Evolutionary conservation across 2,797 vertebrate species (phyloP), one percentile per base, ranked within the genome.

Genomic region (Alca torda): DNA sequence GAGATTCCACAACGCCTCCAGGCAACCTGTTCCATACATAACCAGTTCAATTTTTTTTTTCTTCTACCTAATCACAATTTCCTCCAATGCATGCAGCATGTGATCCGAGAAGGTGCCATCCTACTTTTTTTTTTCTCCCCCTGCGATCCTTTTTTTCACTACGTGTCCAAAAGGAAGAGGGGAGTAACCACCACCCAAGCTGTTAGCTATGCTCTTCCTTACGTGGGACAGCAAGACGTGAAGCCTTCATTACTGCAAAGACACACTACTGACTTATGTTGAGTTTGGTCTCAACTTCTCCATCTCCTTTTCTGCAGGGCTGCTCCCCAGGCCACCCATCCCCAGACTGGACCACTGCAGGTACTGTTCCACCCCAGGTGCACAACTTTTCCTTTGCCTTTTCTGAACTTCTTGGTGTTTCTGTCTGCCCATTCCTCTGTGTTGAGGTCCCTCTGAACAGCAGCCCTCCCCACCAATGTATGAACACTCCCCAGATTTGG

Each of bases 231-330:
- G 53, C 23, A 84, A 75, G 51, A 87, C 84, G 28, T 1, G 1
- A 89, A 73, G 41, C 31, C 23, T 67, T 74, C 0, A 0, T 41
- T 45, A 57, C 28, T 19, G 30, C 59, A 79, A 70, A 50, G 59
- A 50, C 50, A 50, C 45, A 45, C 5, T 1, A 11, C 18, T 54
- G 75, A 43, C 57, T 41, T 19, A 53, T 0, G 2, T 0, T 35
- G 46, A 53, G 15, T 41, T 82, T 50, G 23, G 26, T 67, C 39
- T 43, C 33, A 54, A 21, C 23, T 54, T 63, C 43, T 16, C 17
- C 45, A 69, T 4, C 41, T 64, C 31, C 54, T 69, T 72, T 90
- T 53, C 24, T 13, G 41, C 35, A 75, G 28, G 70, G 18, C 37
- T n/a, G 10, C 37, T 51, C 46, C 46, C 46, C 46, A 48, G 46